phyloP scores from a whole-genome alignment of 1,140 invertebrate species.

The Aphelinus certus region DNA sequence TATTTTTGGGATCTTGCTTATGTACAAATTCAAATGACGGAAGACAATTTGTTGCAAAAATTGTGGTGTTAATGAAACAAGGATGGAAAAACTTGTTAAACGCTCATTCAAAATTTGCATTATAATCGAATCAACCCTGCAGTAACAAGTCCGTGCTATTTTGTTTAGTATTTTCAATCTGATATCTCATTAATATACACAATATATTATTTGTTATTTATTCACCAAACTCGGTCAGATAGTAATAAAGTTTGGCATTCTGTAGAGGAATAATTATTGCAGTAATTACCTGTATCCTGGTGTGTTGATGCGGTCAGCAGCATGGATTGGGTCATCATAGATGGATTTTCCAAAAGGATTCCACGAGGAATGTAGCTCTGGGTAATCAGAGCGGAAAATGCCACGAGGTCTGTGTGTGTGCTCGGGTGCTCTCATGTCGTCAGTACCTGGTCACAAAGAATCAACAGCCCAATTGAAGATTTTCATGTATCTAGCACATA shows the following conservation, averaged over 20 bases:
- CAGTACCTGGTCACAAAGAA: constrained; percentile 74
- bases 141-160: too few relatives aligned
- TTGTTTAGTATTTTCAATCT: too few relatives aligned
- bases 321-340: constrained; percentile 82
- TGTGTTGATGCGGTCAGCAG: constrained; percentile 82
- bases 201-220: too few relatives aligned
- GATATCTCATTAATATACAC: too few relatives aligned
- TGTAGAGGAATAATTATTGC: not conserved
- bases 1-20: too few relatives aligned
- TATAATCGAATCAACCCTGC: too few relatives aligned
- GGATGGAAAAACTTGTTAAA: too few relatives aligned
- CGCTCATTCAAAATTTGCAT: too few relatives aligned
- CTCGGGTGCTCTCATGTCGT: constrained; percentile 88
- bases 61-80: too few relatives aligned
- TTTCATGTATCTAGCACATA: not conserved
- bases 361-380: constrained; percentile 71
- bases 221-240: not conserved
- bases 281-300: constrained; percentile 77
- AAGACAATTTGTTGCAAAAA: too few relatives aligned
- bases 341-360: constrained; percentile 84
- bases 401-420: constrained; percentile 75
- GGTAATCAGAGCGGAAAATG: constrained; percentile 73
- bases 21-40: too few relatives aligned
- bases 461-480: constrained; percentile 14
- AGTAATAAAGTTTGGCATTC: not conserved